Percentiles rank a stretch among this genome's conserved stretches.
Conservation (phyloP, 2,888 invertebrate genomes). For the Trachelus troglodyta region DNA sequence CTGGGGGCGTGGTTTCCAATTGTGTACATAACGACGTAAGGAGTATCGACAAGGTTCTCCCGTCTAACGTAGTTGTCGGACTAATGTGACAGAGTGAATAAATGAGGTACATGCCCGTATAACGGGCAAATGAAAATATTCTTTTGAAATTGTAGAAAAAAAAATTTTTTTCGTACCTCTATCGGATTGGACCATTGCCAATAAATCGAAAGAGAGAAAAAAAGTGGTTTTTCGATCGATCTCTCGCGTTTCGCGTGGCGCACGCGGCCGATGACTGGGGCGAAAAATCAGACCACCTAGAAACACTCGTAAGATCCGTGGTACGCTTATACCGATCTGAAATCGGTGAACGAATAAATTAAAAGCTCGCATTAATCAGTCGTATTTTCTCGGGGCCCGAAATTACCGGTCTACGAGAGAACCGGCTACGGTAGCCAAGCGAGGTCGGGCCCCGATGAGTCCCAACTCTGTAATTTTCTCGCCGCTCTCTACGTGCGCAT, state of each 20-base stretch:
- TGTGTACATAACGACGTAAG: neutral
- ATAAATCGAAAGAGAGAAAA: neutral
- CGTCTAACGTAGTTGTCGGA: neutral
- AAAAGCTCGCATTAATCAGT: constrained; percentile 54
- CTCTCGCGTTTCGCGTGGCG: neutral
- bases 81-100: neutral
- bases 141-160: neutral
- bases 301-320: neutral
- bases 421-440: constrained; percentile 43
- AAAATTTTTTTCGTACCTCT: too few relatives aligned
- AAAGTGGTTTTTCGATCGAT: neutral
- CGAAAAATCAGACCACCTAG: neutral
- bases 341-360: constrained; percentile 55
- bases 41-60: neutral
- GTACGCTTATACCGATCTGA: constrained; percentile 1
- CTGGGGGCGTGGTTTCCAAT: neutral
- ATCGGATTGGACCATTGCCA: neutral
- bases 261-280: neutral
- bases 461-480: constrained; percentile 56
- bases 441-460: constrained; percentile 8
- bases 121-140: neutral
- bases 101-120: neutral
- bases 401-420: constrained; percentile 47
- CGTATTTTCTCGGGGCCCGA: constrained; percentile 40
- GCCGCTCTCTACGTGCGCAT: constrained; percentile 40